Evolutionary conservation across 2,888 invertebrate species (phyloP), one percentile per base, ranked within the genome.

Genomic region (Campoletis raptor): DNA sequence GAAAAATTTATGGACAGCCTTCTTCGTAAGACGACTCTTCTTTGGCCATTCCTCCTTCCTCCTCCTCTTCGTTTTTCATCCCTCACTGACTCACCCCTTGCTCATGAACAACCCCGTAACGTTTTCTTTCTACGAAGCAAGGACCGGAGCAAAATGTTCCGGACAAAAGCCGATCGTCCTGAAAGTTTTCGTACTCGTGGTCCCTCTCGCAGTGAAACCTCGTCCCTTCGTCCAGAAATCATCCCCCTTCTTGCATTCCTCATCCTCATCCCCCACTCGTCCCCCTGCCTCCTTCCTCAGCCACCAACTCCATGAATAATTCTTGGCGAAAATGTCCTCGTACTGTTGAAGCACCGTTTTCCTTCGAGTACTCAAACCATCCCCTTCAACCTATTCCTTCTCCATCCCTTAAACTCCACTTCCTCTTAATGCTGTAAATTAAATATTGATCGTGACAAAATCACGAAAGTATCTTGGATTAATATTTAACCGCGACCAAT

Each of bases 1-100:
- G 76, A 92, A 93, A 93, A 92, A 93, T 93, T 92, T 90, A 93
- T 92, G 89, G 89, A 87, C 86, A 87, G 77, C 90, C 82, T 83
- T 87, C 88, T 87, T 85, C 87, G 72, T 45, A 36, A 61, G 61
- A 61, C 78, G 78, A 37, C 36, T 76, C 73, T 36, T 74, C 69
- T 45, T 76, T 69, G 57, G 24, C 54, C 73, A n/a, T 70, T 42
- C 73, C n/a, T 72, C 36, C 15, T 30, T 73, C 54, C 61, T 74
- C 66, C 67, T 30, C 9, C 64, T 15, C 45, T 21, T 9, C 37
- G 3, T 15, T 57, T 24, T 42, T 67, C 70, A 61, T 74, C 57
- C 67, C 83, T 66, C 21, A 15, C 15, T 52, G 24, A 48, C 48
- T 42, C 78, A 64, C 57, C 54, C 80, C 85, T 72, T 42, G 10